Evolutionary conservation across 2,113 vertebrate species (phyloP).

Genomic region (Calyptommatus sinebrachiatus): DNA sequence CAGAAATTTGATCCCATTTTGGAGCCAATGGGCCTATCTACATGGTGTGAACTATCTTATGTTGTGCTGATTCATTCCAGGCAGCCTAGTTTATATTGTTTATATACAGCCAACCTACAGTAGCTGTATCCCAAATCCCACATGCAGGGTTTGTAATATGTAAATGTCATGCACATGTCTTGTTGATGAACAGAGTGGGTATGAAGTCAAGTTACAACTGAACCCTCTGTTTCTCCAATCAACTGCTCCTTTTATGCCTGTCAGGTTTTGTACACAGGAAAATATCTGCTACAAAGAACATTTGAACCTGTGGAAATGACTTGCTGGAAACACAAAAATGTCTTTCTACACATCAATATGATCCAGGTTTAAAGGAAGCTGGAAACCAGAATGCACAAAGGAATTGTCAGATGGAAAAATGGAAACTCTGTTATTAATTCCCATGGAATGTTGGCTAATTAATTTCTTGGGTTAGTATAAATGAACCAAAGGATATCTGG

Average conservation of each 20-base stretch:
- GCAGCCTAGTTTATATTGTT: no score
- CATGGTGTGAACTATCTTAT: no score
- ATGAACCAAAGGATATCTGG: constrained; percentile 58
- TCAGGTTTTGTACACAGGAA: constrained; percentile 65
- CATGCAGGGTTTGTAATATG: background rate
- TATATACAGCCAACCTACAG: background rate
- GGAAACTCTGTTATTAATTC: constrained; percentile 67
- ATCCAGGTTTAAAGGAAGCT: constrained; percentile 62
- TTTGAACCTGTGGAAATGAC: constrained; percentile 67
- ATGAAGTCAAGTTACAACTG: constrained; percentile 51
- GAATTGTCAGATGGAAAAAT: constrained; percentile 65
- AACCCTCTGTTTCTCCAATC: constrained; percentile 63
- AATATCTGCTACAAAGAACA: constrained; percentile 65
- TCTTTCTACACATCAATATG: constrained; percentile 67
- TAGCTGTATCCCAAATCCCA: constrained; percentile 2
- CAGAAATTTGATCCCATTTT: no score
- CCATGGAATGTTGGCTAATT: constrained; percentile 67
- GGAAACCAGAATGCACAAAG: constrained; percentile 67
- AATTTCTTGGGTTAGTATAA: constrained; percentile 64
- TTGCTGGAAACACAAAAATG: constrained; percentile 67
- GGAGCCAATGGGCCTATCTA: no score
- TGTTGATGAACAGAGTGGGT: constrained; percentile 34
- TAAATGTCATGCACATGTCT: background rate
- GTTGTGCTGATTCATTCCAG: no score
- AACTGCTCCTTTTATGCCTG: constrained; percentile 56